A percentile compares a stretch with the other conserved stretches of the same genome.
Conservation (phyloP, 2,113 vertebrate genomes). For the Gopherus flavomarginatus region DNA sequence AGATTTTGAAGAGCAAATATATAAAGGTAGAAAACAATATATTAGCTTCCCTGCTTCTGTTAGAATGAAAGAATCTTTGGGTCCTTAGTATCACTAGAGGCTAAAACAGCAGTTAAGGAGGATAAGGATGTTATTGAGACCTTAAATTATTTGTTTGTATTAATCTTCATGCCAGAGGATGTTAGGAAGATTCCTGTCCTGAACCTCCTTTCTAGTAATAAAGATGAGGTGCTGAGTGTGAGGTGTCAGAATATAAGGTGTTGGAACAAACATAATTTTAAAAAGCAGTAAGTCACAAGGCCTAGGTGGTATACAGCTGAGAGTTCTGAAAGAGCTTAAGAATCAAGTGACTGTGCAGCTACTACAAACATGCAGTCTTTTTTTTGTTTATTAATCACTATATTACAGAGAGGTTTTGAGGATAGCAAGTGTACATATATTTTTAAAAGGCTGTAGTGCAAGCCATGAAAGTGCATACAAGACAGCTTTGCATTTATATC, state of each 20-base stretch:
- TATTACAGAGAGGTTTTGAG: background rate
- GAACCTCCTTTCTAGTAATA: background rate
- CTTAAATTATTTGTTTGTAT: background rate
- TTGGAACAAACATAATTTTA: background rate
- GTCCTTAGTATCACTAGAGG: background rate
- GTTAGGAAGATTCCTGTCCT: background rate
- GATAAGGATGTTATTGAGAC: background rate
- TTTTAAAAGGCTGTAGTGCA: background rate
- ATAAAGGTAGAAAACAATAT: background rate
- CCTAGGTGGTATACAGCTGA: background rate
- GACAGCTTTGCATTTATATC: background rate
- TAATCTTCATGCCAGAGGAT: background rate
- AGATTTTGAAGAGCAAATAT: background rate
- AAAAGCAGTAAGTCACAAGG: background rate
- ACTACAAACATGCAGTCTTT: fast-evolving
- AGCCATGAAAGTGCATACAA: background rate
- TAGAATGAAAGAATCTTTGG: background rate
- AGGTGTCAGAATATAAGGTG: background rate
- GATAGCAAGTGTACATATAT: background rate
- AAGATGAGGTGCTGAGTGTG: background rate
- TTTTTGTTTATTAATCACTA: background rate
- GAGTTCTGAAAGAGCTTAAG: background rate
- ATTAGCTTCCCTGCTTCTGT: background rate
- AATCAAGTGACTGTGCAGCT: background rate
- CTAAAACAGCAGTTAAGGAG: background rate